Percentiles rank a stretch among this genome's conserved stretches.
Conservation (phyloP, 2,888 invertebrate genomes). For the Nemapogon koenigi region DNA sequence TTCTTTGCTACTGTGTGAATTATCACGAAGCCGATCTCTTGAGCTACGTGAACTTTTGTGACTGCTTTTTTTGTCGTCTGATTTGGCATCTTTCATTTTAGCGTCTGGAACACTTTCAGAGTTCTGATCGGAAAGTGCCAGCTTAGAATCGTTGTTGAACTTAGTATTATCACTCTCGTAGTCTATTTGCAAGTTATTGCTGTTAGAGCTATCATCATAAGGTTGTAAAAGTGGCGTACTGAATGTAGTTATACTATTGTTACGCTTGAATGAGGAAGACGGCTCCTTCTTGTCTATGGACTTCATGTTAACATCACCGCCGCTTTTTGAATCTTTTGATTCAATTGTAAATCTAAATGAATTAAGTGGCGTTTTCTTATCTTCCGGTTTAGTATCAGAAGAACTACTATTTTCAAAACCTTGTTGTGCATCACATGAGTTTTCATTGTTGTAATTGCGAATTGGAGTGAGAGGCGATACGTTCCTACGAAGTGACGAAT, state of each 20-base stretch:
- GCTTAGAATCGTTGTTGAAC: slow-evolving; percentile 36
- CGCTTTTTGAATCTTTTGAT: slow-evolving; percentile 32
- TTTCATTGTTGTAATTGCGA: slow-evolving; percentile 52
- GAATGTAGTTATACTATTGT: slow-evolving; percentile 41
- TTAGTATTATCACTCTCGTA: slow-evolving; percentile 60
- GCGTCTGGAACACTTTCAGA: slow-evolving; percentile 25
- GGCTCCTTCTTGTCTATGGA: slow-evolving; percentile 32
- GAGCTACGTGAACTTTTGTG: slow-evolving; percentile 47
- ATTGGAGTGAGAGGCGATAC: slow-evolving; percentile 58
- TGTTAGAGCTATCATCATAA: slow-evolving; percentile 55
- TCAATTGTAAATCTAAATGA: slow-evolving; percentile 49
- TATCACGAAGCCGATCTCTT: slow-evolving; percentile 42
- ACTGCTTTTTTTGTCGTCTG: slow-evolving; percentile 36
- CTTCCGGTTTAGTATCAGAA: slow-evolving; percentile 27
- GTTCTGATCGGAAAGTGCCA: slow-evolving; percentile 33
- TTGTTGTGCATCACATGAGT: slow-evolving; percentile 55
- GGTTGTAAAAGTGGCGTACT: slow-evolving; percentile 30
- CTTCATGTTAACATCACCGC: slow-evolving; percentile 25
- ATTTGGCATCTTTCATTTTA: slow-evolving; percentile 35
- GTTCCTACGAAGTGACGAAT: slow-evolving; percentile 46
- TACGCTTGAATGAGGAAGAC: slow-evolving; percentile 34
- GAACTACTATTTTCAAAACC: slow-evolving; percentile 44
- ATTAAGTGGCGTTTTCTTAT: slow-evolving; percentile 31
- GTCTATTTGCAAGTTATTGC: slow-evolving; percentile 49
- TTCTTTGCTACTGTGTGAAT: slow-evolving; percentile 41